phyloP scores from a whole-genome alignment of 2,797 vertebrate species.

The Tokudaia muenninki region DNA sequence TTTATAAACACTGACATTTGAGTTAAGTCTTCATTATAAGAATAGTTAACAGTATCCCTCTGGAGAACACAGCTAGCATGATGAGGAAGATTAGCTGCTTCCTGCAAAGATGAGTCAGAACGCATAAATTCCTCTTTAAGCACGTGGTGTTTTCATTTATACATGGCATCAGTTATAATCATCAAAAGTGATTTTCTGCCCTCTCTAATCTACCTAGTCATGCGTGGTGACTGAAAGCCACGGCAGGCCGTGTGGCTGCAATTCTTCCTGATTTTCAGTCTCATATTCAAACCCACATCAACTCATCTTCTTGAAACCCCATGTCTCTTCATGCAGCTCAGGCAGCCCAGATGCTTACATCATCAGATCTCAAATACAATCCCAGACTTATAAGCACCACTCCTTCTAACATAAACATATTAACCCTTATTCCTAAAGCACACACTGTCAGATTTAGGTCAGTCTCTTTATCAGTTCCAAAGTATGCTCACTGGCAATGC shows the following conservation, averaged over 20 bases:
- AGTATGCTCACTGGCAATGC: neutral
- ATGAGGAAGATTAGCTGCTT: neutral
- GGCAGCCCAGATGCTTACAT: neutral
- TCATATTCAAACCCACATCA: neutral
- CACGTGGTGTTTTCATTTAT: neutral
- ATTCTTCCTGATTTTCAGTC: neutral
- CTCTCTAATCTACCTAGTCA: neutral
- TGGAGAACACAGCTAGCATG: neutral
- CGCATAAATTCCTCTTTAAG: neutral
- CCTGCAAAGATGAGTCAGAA: constrained; percentile 14
- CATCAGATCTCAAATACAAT: neutral
- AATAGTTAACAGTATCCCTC: neutral
- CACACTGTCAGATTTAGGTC: neutral
- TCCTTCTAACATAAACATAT: neutral
- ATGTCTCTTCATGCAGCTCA: neutral
- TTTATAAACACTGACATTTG: neutral
- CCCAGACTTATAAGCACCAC: neutral
- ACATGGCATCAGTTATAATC: neutral
- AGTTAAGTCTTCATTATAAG: neutral
- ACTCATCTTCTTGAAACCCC: neutral
- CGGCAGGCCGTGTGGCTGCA: neutral
- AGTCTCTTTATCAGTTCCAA: neutral
- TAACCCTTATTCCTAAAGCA: neutral
- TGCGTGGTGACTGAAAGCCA: neutral
- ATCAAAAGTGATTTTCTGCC: neutral